Evolutionary conservation across 2,888 invertebrate genomes (phyloP), one percentile per base, ranked within the genome.

Genomic region (Acrobasis consociella): DNA sequence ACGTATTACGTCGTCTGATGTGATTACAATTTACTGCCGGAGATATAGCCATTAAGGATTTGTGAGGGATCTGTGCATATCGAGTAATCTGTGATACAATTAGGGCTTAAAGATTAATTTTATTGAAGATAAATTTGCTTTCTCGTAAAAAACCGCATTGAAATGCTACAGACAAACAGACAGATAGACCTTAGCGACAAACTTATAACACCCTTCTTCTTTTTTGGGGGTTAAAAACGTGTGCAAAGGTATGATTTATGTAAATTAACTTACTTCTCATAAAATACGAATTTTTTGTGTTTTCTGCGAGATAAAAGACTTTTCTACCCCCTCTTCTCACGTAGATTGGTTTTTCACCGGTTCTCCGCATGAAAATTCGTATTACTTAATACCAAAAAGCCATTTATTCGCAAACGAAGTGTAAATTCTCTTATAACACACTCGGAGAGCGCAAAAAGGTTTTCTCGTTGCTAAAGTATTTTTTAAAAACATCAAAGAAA

Each of bases 351-450:
- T 56, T 11, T 17, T 42, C 9, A 42, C 22, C 42, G 5, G 10
- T 17, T 42, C 13, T 17, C 22, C 42, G 5, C 22, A 10, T 2
- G 11, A 10, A 42, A 56, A 15, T 22, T n/a, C 17, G 17, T 42
- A 22, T 17, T 22, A 22, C 22, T 42, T 42, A 56, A 11, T 22
- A 13, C 39, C 50, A 60, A 60, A 60, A 60, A 50, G 59, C 59
- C 9, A 60, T 60, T 60, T 60, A 60, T 50, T 60, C 51, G 59
- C 49, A 60, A 60, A 60, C 59, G 38, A 50, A 49, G 37, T 60
- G 38, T 38, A 50, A 60, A 60, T 17, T 46, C 56, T 42, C 31
- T 53, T 53, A 53, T 17, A 46, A 7, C 13, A 46, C 13, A 13
- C 38, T 56, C 13, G 5, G 42, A 17, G 46, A 56, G 16, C 16